Percentiles rank a stretch among this genome's conserved stretches.
Evolutionary conservation across 2,797 vertebrate species (phyloP).

Genomic region (Rhodeus uyekii): DNA sequence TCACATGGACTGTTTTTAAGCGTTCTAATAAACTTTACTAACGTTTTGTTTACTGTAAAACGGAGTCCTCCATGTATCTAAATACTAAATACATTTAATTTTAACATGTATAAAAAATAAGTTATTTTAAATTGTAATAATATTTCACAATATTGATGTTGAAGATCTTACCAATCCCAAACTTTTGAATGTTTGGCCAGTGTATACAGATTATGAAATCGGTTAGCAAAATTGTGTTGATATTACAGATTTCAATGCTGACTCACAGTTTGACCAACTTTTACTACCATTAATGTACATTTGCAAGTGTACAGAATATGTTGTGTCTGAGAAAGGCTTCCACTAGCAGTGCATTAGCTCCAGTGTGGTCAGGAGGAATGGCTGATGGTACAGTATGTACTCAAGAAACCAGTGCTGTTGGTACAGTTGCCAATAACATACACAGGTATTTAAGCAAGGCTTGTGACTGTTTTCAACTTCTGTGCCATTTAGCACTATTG

Average conservation of each 20-base stretch:
- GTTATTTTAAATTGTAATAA: too few species aligned
- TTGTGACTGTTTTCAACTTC: conserved; percentile 2
- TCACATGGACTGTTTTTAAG: too few species aligned
- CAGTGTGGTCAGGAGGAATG: background rate
- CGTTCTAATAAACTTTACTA: too few species aligned
- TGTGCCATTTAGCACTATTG: conserved; percentile 44
- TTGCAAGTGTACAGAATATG: background rate
- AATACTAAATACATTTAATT: too few species aligned
- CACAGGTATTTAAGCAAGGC: conserved; percentile 21
- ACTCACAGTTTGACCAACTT: background rate
- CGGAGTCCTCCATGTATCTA: too few species aligned
- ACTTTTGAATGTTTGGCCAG: background rate
- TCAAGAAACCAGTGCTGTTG: background rate
- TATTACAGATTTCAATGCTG: conserved; percentile 1
- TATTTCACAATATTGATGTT: background rate
- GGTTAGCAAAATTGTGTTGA: background rate
- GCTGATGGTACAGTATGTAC: background rate
- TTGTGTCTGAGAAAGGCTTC: background rate
- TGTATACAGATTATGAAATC: background rate
- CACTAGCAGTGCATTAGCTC: conserved; percentile 19
- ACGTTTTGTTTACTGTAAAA: too few species aligned
- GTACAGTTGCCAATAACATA: conserved; percentile 13
- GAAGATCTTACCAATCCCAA: background rate
- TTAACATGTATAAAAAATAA: too few species aligned
- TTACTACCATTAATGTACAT: background rate